Percentiles rank a stretch among this genome's conserved stretches.
Conservation (phyloP, 2,113 vertebrate genomes). For the Orthochromis malagaraziensis region DNA sequence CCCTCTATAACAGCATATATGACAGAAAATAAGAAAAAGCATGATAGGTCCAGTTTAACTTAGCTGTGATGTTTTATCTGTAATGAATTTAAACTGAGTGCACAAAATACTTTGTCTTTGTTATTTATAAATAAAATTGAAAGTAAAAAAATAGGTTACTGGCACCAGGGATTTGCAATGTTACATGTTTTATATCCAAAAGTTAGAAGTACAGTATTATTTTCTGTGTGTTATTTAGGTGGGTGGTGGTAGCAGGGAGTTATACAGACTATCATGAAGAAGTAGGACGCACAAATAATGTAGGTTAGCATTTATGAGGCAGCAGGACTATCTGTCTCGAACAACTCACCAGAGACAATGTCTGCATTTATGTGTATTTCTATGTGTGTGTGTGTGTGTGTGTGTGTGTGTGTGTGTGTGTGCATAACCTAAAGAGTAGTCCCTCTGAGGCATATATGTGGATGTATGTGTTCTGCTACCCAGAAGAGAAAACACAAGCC, state of each 20-base stretch:
- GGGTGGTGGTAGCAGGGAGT: neutral
- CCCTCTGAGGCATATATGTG: neutral
- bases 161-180: neutral
- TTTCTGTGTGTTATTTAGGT: neutral
- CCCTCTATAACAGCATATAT: neutral
- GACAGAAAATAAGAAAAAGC: neutral
- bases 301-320: slow-evolving; percentile 38
- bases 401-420: neutral
- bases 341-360: slow-evolving; percentile 23
- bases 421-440: neutral
- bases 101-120: neutral
- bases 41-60: neutral
- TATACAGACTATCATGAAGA: slow-evolving; percentile 6
- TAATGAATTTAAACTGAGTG: neutral
- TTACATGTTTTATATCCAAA: neutral
- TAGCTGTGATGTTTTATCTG: neutral
- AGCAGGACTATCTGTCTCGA: slow-evolving; percentile 24
- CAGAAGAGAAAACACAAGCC: neutral
- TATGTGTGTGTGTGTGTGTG: too few relatives aligned
- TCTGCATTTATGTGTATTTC: neutral
- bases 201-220: neutral
- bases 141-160: neutral
- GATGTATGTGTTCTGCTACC: neutral
- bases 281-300: slow-evolving; percentile 29
- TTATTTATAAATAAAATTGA: neutral